Evolutionary conservation across 2,113 vertebrate species (phyloP).

Genomic region (Gallinago media): DNA sequence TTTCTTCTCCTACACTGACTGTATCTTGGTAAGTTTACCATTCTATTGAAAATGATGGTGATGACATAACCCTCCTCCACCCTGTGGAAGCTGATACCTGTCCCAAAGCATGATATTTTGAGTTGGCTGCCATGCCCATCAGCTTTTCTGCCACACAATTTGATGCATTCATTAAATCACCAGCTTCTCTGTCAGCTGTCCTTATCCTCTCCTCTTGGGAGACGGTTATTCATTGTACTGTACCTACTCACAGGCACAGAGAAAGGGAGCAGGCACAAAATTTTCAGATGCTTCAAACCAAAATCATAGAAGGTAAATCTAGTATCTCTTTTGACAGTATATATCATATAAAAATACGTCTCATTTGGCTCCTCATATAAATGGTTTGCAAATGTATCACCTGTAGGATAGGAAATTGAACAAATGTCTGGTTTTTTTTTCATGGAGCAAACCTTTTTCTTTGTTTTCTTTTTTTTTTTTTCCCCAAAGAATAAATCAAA

Average conservation of each 20-base stretch:
- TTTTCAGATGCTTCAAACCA: neutral
- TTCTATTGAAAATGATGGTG: neutral
- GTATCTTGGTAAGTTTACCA: neutral
- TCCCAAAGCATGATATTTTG: neutral
- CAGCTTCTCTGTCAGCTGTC: neutral
- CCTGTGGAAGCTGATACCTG: neutral
- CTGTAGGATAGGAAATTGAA: neutral
- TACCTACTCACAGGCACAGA: neutral
- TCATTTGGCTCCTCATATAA: neutral
- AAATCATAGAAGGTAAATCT: neutral
- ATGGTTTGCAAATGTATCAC: neutral
- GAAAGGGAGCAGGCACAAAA: neutral
- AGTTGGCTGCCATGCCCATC: neutral
- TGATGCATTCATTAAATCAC: neutral
- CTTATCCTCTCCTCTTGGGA: neutral
- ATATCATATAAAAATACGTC: neutral
- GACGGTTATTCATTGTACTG: neutral
- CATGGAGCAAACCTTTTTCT: fast-evolving
- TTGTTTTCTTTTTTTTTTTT: neutral
- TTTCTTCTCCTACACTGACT: neutral
- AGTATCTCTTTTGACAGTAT: neutral
- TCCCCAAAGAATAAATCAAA: neutral
- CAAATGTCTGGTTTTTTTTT: neutral
- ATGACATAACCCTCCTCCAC: neutral
- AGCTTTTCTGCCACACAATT: neutral